Percentiles rank a stretch among this genome's conserved stretches.
Conservation (phyloP, 2,797 vertebrate genomes). For the Knipowitschia caucasica region DNA sequence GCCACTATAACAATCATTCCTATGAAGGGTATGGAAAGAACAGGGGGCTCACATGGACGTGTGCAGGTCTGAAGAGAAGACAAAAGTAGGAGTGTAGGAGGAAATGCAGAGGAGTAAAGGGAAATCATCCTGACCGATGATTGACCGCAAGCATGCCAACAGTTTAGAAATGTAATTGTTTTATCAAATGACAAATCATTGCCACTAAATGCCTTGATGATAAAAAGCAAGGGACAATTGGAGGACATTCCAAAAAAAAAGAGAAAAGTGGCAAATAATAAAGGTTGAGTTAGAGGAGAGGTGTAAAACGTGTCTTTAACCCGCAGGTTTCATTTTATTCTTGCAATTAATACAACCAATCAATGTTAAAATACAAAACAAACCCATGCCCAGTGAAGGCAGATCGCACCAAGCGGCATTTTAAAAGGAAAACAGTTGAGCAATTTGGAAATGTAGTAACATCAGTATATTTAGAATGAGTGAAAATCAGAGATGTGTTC, state of each 20-base stretch:
- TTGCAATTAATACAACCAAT: background rate
- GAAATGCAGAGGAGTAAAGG: slow-evolving; percentile 32
- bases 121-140: no score
- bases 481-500: background rate
- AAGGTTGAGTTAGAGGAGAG: slow-evolving; percentile 27
- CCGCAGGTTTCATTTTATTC: background rate
- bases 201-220: background rate
- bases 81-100: slow-evolving; percentile 51
- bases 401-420: background rate
- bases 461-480: background rate
- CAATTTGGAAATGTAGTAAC: slow-evolving; percentile 5
- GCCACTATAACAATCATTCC: slow-evolving; percentile 90
- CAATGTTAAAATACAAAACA: slow-evolving; percentile 12
- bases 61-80: slow-evolving; percentile 78
- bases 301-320: slow-evolving; percentile 15
- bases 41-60: slow-evolving; percentile 77
- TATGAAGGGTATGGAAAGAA: slow-evolving; percentile 87
- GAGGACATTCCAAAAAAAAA: slow-evolving; percentile 1
- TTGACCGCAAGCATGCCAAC: slow-evolving; percentile 16
- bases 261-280: slow-evolving; percentile 16
- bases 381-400: slow-evolving; percentile 20
- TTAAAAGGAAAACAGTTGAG: slow-evolving; percentile 14
- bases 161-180: slow-evolving; percentile 13
- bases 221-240: slow-evolving; percentile 23
- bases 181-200: slow-evolving; percentile 15